Evolutionary conservation across 1,140 invertebrate species (phyloP).

Genomic region (Radopholus similis): DNA sequence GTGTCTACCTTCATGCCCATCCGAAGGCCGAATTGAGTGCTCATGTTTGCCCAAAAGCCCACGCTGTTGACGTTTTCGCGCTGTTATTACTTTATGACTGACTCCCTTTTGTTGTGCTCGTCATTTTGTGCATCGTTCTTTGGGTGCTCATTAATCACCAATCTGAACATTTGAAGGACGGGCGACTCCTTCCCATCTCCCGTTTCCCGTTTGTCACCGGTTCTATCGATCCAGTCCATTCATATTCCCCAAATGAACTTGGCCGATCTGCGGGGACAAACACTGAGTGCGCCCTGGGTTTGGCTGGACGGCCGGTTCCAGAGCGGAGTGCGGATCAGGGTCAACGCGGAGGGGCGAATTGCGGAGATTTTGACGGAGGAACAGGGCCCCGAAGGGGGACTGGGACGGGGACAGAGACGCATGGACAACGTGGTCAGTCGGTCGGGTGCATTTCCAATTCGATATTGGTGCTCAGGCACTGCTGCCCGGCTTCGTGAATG

Average conservation of each 20-base stretch:
- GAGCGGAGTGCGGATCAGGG: not conserved
- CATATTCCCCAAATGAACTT: not conserved
- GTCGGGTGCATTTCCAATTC: not conserved
- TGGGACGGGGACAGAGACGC: not conserved
- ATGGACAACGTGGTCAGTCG: not conserved
- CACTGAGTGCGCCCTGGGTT: slow-evolving; percentile 17
- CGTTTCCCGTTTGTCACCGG: no score
- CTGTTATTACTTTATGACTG: no score
- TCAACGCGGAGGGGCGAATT: slow-evolving; percentile 18
- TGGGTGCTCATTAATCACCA: no score
- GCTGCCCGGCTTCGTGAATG: slow-evolving; percentile 55
- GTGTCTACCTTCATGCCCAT: no score
- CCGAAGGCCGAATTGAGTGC: no score
- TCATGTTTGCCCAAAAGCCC: no score
- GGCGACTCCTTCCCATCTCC: no score
- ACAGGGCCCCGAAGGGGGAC: not conserved
- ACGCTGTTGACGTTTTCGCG: no score
- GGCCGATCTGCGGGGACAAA: slow-evolving; percentile 11
- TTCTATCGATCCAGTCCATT: no score
- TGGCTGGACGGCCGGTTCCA: slow-evolving; percentile 23
- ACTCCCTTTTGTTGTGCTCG: no score
- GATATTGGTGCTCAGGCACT: slow-evolving; percentile 27
- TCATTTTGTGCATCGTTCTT: no score
- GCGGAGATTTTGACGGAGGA: not conserved
- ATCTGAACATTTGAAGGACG: no score